Conservation (phyloP, 1,140 invertebrate species). For the Archegozetes longisetosus region DNA sequence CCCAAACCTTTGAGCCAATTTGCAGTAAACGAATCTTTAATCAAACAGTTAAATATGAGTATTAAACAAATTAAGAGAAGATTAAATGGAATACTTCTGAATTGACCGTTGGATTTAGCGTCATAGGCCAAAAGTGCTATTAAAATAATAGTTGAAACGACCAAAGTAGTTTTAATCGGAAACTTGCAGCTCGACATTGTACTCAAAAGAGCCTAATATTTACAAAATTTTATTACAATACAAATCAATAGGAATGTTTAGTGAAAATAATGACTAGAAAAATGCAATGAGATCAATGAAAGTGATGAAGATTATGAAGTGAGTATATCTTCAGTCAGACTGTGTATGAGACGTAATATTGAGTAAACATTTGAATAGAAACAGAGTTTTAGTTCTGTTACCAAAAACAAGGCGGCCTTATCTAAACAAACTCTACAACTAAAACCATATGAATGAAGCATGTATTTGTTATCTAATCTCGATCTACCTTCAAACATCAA, state of each 20-base stretch:
- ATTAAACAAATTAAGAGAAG: not conserved
- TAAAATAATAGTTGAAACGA: not conserved
- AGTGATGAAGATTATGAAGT: too few species aligned
- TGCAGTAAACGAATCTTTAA: conserved; percentile 14
- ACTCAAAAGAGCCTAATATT: not conserved
- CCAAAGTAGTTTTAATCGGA: not conserved
- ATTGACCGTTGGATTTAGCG: not conserved
- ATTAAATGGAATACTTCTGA: not conserved
- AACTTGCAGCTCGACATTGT: not conserved
- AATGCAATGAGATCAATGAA: too few species aligned
- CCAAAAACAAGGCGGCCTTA: too few species aligned
- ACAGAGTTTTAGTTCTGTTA: too few species aligned
- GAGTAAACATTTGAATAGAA: too few species aligned
- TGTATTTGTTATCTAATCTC: too few species aligned
- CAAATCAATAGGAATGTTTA: not conserved
- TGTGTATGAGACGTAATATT: too few species aligned
- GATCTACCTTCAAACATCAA: too few species aligned
- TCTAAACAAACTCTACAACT: too few species aligned
- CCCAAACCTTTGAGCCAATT: conserved; percentile 17
- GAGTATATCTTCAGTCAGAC: too few species aligned
- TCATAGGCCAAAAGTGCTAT: not conserved
- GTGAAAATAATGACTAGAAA: too few species aligned
- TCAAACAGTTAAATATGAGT: not conserved
- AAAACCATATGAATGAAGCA: too few species aligned
- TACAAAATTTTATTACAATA: not conserved